Evolutionary conservation across 2,888 invertebrate genomes (phyloP), one percentile per base, ranked within the genome.

Genomic region (Achlya flavicornis): DNA sequence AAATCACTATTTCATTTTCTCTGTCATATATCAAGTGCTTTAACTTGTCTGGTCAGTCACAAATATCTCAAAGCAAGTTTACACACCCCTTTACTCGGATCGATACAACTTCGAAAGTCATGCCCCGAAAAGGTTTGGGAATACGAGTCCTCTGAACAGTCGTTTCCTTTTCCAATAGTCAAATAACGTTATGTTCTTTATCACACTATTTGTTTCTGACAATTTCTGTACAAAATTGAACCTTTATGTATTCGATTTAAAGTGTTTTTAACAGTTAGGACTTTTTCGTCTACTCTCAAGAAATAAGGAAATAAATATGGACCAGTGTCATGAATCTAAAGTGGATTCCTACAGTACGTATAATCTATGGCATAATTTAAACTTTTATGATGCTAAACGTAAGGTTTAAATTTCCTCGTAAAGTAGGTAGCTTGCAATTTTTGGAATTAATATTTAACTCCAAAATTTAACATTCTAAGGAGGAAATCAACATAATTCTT

Each of bases 101-200:
- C 60, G 6, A 60, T 43, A 19, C 10, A 41, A 60, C 41, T 41
- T 60, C 26, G 16, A 19, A 60, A 41, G 60, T 43, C 60, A 41
- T 60, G 43, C 43, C 60, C 43, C 60, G 60, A 19, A 41, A 41
- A 41, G 60, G 60, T 60, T 60, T 41, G 60, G 60, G 43, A 60
- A 60, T 60, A 60, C 43, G 60, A 43, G 41, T 33, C 16, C 33
- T 6, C n/a, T 16, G 38, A 14, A 58, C 38, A n/a, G 19, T 14
- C 33, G n/a, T 59, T 59, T 41, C 19, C 38, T 59, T 19, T 59
- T 38, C 41, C 11, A 12, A 12, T 16, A 33, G 16, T 59, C 59
- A 38, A 59, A 59, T 59, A 59, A 59, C 19, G 41, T 48, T 59
- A 41, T 41, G 16, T 38, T 16, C 19, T 59, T 59, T 59, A 59